Conservation (phyloP, 2,888 invertebrate genomes). For the Anticlea derivata region DNA sequence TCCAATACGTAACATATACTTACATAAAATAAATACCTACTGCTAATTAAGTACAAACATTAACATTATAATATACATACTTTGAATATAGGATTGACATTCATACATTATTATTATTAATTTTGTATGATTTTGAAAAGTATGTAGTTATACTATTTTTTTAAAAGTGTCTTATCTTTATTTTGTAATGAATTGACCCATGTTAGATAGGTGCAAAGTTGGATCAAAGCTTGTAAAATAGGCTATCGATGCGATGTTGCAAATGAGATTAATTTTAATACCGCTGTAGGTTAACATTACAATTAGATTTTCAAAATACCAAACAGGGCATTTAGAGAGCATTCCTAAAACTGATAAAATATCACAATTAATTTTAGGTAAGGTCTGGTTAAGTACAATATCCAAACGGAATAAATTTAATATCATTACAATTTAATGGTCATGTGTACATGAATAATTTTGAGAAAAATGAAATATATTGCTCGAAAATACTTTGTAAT, state of each 20-base stretch:
- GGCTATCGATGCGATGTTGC: constrained; percentile 14
- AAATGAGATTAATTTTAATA: constrained; percentile 35
- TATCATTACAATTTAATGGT: constrained; percentile 65
- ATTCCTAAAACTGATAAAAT: constrained; percentile 64
- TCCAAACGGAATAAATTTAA: constrained; percentile 47
- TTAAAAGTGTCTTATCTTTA: background rate
- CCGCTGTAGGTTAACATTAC: constrained; percentile 30
- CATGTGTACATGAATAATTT: constrained; percentile 44
- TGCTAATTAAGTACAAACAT: constrained; percentile 81
- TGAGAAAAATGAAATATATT: constrained; percentile 23
- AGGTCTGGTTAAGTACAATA: constrained; percentile 76
- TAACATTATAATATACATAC: constrained; percentile 49
- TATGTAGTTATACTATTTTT: background rate
- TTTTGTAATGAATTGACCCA: constrained; percentile 4
- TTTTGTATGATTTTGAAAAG: constrained; percentile 6
- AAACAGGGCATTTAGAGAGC: constrained; percentile 66
- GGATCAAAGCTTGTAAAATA: constrained; percentile 18
- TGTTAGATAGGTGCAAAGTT: constrained; percentile 3
- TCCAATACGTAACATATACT: constrained; percentile 68
- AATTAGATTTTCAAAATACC: constrained; percentile 36
- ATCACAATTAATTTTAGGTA: constrained; percentile 75
- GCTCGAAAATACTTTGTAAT: constrained; percentile 31
- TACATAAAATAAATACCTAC: constrained; percentile 74
- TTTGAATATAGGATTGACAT: constrained; percentile 17
- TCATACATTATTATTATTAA: constrained; percentile 25